Percentiles rank a stretch among this genome's conserved stretches.
Evolutionary conservation across 2,797 vertebrate genomes (phyloP).

Genomic region (Pristis pectinata): DNA sequence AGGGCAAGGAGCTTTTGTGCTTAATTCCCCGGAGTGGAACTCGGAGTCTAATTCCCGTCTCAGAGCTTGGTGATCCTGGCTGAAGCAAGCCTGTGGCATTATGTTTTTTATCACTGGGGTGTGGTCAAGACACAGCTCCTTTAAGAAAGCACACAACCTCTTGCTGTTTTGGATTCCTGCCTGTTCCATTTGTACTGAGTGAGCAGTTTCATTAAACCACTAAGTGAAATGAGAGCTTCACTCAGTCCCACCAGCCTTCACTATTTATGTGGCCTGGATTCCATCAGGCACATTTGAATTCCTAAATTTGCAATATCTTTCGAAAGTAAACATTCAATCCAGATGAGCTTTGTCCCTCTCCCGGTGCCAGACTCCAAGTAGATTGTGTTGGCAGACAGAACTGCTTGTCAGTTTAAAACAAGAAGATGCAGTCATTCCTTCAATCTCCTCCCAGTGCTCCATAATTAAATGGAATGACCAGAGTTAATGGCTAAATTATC

Average conservation of each 20-base stretch:
- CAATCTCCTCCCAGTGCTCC: not conserved
- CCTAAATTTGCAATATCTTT: conserved; percentile 8
- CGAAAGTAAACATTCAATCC: conserved; percentile 17
- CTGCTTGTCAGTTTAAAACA: not conserved
- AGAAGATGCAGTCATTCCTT: not conserved
- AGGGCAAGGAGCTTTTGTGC: no score
- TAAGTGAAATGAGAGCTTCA: not conserved
- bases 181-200: not conserved
- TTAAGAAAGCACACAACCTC: not conserved
- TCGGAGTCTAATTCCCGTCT: no score
- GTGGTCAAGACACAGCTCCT: not conserved
- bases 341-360: not conserved
- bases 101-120: not conserved
- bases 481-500: not conserved
- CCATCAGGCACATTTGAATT: not conserved
- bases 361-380: not conserved
- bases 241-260: not conserved
- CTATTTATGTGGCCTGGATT: not conserved
- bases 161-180: not conserved
- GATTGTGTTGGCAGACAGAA: not conserved
- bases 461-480: not conserved
- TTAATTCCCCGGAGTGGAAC: no score
- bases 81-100: no score
- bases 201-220: conserved; percentile 25
- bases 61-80: no score